Evolutionary conservation across 2,888 invertebrate species (phyloP), one percentile per base, ranked within the genome.

Genomic region (Leucozona laternaria): DNA sequence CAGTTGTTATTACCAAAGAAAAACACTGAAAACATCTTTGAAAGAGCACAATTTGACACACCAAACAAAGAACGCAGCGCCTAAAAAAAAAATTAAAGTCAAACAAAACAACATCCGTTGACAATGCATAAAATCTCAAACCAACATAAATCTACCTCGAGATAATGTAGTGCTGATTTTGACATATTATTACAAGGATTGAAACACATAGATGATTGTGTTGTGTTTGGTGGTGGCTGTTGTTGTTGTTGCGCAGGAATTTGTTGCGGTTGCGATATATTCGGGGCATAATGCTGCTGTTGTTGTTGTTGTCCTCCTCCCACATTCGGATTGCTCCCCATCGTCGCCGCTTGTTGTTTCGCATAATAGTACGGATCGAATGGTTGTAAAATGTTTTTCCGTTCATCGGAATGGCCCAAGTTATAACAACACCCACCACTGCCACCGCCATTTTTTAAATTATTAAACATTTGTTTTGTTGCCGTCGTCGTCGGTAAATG

Each of bases 301-400:
- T 70, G 34, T 55, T 88, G 77, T 53, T 70, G 34, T 55, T 88
- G 77, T 64, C 86, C 76, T 50, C 62, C 77, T 50, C 57, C 71
- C 3, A 28, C 25, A 55, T 72, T 83, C n/a, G 20, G 76, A 80
- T 55, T 88, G 62, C 57, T 28, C 2, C 75, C 79, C 71, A 86
- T 34, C 13, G 62, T 48, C 45, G 76, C 82, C 15, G 73, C 83
- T 84, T 88, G 89, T 88, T 34, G 90, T 68, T 92, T 92, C 22
- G 89, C 89, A 88, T 91, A 92, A 40, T 90, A 89, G 84, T 91
- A 92, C 17, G 92, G 91, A 89, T 92, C 92, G 64, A 91, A 91
- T 13, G 87, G 72, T 87, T 91, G 91, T 71, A 92, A 88, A 62
- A 90, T 89, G 83, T 92, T 92, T 34, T 75, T 82, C 57, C 82